Evolutionary conservation across 2,888 invertebrate species (phyloP).

Genomic region (Patella caerulea): DNA sequence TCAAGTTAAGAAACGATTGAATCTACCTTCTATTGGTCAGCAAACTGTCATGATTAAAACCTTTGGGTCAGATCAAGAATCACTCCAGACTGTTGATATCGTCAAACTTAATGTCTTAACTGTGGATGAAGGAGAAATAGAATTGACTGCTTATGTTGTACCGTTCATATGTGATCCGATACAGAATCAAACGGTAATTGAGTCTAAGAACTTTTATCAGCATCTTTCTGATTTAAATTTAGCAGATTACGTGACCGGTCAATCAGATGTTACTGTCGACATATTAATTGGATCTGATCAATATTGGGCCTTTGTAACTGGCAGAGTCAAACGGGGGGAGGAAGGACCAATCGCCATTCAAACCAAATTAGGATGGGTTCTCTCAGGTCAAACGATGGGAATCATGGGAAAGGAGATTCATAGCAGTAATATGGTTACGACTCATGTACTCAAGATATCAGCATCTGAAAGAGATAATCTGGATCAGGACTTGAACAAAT

Average conservation of each 20-base stretch:
- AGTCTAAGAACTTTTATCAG: neutral
- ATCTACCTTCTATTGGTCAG: neutral
- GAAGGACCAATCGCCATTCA: neutral
- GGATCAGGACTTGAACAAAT: neutral
- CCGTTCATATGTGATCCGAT: neutral
- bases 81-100: neutral
- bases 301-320: neutral
- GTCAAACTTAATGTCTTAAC: neutral
- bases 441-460: neutral
- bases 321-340: neutral
- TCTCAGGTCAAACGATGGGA: neutral
- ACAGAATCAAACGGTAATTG: neutral
- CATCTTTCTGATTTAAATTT: neutral
- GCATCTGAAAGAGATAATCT: neutral
- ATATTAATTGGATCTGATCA: conserved; percentile 4
- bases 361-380: conserved; percentile 4
- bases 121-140: neutral
- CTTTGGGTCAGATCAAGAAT: neutral
- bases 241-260: neutral
- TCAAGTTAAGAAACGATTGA: neutral
- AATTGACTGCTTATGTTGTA: neutral
- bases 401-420: neutral
- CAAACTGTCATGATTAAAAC: neutral
- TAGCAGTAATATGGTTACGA: neutral
- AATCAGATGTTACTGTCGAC: neutral